Base-by-base conservation (phyloP, 1,140 invertebrate species). In the Berghia stephanieae region DNA sequence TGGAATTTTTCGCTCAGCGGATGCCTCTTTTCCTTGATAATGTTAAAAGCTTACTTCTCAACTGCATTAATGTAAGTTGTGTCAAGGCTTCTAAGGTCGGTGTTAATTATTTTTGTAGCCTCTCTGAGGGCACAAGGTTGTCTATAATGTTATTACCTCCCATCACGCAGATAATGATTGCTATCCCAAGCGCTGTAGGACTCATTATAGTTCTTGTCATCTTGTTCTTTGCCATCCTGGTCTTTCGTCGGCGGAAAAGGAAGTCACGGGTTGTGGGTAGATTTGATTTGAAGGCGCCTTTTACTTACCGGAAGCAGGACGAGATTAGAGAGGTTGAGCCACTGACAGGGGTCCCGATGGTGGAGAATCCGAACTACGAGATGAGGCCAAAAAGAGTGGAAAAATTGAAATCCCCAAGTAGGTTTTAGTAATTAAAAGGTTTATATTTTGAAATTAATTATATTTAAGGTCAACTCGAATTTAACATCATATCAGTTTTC, bases 301-400 rank as follows among this genome's bases (percentile, higher is more conserved):
- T 66, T 18, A 73, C 78, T 34, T 73, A 49, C 3, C 74, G 70
- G 0, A 43, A 79, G 46, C 36, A 78, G 52, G 46, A 43, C 79
- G 77, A 75, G 8, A 67, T 71, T 34, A 78, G 81, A 42, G 87
- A 88, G 55, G 80, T 77, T 24, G 86, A 89, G 78, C 88, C 88
- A 21, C 79, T 89, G 5, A 85, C 83, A 21, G 78, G 85, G 0
- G 78, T 84, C 24, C 84, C 85, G 27, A 79, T 90, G 66, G 84
- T 88, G 21, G 85, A 87, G 70, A 90, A 90, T 81, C 88, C 86
- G n/a, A 88, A 89, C 52, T 90, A 90, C 79, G 79, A 73, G 66
- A 79, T 10, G 42, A 78, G 66, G 77, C 68, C 44, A 16, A 31
- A 3, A 2, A 49, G n/a, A n/a, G n/a, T n/a, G n/a, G n/a, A 55